These are phyloP conservation scores for Apamea crenata DNA, from an alignment of 2,888 invertebrate genomes.

Conservation along the genomic window DNA sequence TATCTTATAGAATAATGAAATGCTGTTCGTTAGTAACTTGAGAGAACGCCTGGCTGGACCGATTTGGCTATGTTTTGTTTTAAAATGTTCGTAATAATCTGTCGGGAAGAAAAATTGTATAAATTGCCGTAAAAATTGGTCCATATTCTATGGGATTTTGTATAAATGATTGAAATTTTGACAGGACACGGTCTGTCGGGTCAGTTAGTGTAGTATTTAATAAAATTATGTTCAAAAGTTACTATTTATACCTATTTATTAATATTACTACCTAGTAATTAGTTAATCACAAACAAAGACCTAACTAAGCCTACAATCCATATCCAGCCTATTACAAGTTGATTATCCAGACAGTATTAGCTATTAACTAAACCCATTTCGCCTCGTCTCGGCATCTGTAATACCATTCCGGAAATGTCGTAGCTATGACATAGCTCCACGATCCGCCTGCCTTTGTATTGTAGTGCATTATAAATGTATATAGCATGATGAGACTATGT, in stretches of 20 bases:
- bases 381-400: slow-evolving; percentile 64
- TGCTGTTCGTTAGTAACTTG: neutral
- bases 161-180: neutral
- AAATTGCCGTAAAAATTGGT: neutral
- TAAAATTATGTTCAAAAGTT: neutral
- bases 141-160: neutral
- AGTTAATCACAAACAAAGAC: neutral
- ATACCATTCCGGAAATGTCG: slow-evolving; percentile 70
- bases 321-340: slow-evolving; percentile 6
- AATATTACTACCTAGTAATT: neutral
- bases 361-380: slow-evolving; percentile 37
- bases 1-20: neutral
- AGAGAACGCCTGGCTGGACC: neutral
- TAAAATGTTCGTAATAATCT: too few relatives aligned
- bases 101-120: too few relatives aligned
- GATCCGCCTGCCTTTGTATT: slow-evolving; percentile 56
- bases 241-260: neutral
- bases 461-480: slow-evolving; percentile 50
- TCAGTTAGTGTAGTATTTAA: neutral
- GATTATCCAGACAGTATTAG: slow-evolving; percentile 26
- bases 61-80: neutral
- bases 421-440: slow-evolving; percentile 63
- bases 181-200: neutral
- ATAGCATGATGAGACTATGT: slow-evolving; percentile 28
- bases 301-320: neutral